Percentiles rank a stretch among this genome's conserved stretches.
These are phyloP conservation scores for Flexamia atlantica DNA, from an alignment of 2,888 invertebrate species.

Conservation along the genomic window DNA sequence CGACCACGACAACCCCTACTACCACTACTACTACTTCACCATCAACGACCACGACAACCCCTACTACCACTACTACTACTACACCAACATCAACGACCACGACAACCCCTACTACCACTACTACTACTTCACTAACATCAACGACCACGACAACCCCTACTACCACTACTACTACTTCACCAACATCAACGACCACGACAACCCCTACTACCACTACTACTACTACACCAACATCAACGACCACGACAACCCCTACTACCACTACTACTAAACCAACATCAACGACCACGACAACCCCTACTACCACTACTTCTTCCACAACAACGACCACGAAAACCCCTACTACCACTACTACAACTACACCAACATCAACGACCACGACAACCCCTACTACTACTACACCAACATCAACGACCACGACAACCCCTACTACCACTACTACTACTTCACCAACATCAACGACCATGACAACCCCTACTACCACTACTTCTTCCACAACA, in stretches of 20 bases:
- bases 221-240: too few relatives aligned
- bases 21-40: background rate
- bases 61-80: background rate
- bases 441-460: background rate
- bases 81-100: background rate
- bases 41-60: slow-evolving; percentile 1
- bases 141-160: background rate
- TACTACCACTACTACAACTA: too few relatives aligned
- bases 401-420: background rate
- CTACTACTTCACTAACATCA: too few relatives aligned
- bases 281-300: too few relatives aligned
- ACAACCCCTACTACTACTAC: background rate
- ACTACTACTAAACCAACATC: too few relatives aligned
- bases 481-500: background rate
- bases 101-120: background rate
- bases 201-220: too few relatives aligned
- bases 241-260: too few relatives aligned
- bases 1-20: background rate
- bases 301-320: too few relatives aligned
- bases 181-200: too few relatives aligned
- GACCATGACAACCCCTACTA: background rate
- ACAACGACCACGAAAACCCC: too few relatives aligned
- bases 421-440: background rate
- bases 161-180: too few relatives aligned
- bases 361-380: slow-evolving; percentile 24